phyloP scores from a whole-genome alignment of 2,113 vertebrate species.

The Cettia cetti region DNA sequence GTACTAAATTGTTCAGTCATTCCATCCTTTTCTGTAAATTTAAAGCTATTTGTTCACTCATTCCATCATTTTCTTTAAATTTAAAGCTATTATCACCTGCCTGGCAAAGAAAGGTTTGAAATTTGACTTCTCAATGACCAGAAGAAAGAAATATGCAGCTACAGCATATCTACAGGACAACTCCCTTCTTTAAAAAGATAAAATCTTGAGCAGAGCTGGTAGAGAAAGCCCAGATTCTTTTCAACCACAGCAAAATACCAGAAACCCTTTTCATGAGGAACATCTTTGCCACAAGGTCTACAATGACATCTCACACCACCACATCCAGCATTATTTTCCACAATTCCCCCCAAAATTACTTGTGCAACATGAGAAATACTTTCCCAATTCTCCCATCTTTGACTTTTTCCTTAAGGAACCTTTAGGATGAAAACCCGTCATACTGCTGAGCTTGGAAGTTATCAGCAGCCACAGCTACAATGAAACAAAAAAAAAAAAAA shows the following conservation, averaged over 20 bases:
- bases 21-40: not conserved
- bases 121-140: not conserved
- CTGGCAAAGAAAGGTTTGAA: not conserved
- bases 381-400: not conserved
- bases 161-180: not conserved
- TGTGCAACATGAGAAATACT: not conserved
- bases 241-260: not conserved
- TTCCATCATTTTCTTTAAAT: not conserved
- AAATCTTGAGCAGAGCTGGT: not conserved
- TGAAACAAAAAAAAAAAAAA: not conserved
- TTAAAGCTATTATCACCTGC: not conserved
- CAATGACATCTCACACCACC: not conserved
- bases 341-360: not conserved
- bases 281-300: not conserved
- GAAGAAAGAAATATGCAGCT: not conserved
- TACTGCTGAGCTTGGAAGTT: not conserved
- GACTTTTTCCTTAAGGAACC: not conserved
- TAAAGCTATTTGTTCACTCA: not conserved
- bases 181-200: not conserved
- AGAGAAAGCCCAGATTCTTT: not conserved
- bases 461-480: not conserved
- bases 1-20: not conserved
- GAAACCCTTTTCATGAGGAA: not conserved
- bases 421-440: not conserved
- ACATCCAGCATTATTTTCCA: not conserved